Conservation (phyloP, 2,888 invertebrate genomes). For the Allolobophora icterica region DNA sequence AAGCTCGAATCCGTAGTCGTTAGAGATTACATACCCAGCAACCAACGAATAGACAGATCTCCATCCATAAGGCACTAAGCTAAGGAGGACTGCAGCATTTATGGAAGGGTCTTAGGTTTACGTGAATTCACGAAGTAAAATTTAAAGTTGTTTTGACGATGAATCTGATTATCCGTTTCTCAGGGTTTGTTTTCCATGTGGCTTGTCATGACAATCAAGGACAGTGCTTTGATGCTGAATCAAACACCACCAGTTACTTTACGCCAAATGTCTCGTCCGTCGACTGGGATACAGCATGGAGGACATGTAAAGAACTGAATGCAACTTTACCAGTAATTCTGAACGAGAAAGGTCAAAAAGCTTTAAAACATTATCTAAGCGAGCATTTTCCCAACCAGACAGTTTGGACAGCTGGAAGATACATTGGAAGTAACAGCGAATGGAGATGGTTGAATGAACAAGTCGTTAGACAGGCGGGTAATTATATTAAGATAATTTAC, state of each 20-base stretch:
- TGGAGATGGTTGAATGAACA: background rate
- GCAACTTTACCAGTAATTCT: background rate
- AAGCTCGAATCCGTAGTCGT: too few species aligned
- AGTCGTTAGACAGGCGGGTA: background rate
- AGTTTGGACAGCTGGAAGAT: background rate
- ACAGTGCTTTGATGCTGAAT: background rate
- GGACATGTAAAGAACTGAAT: background rate
- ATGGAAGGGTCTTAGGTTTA: background rate
- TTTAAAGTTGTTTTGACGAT: background rate
- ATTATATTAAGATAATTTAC: too few species aligned
- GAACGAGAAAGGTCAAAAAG: background rate
- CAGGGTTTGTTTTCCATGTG: background rate
- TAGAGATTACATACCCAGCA: too few species aligned
- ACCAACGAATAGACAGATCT: too few species aligned
- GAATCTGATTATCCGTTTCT: background rate
- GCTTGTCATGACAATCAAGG: background rate
- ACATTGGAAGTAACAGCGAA: background rate
- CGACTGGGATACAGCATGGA: background rate
- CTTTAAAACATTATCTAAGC: background rate
- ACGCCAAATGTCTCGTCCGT: background rate
- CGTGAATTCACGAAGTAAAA: too few species aligned
- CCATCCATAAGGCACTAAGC: background rate
- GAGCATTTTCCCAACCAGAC: background rate
- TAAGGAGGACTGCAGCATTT: background rate
- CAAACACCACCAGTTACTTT: background rate